Base-by-base conservation (phyloP, 2,113 vertebrate species). In the Odontophorus gujanensis region DNA sequence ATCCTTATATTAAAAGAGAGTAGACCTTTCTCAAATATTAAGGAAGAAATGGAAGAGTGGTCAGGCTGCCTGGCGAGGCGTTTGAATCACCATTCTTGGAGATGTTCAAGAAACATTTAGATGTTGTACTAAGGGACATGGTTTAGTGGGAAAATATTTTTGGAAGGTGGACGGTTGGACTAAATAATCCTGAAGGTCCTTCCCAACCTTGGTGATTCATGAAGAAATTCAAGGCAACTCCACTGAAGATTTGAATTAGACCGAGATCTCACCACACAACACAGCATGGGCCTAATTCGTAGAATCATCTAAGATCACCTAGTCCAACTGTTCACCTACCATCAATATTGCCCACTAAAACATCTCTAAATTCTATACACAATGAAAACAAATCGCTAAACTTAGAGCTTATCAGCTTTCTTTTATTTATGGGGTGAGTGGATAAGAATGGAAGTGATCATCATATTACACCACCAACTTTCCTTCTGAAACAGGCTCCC, bases 361-460 rank as follows among this genome's bases (percentile, higher is more conserved):
- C 24, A 26, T 51, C 50, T 51, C 50, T 26, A n/a, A 17, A 61
- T 57, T 67, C 61, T 43, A 43, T 26, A 7, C 1, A 7, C 8
- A 4, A 40, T 30, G 32, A 68, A 74, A 92, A n/a, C 30, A 43
- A 58, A 30, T 26, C 24, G 24, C 38, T 65, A 59, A 34, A 26
- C 9, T 14, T 11, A 17, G 50, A 21, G 55, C 9, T 42, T 73
- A 21, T 2, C 6, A 2, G 16, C 19, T 66, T 57, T 38, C 6
- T 73, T 62, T 78, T 34, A 48, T 58, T 66, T n/a, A 63, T 3
- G 11, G 34, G 26, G 28, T 7, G 24, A 26, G 42, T 42, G 32
- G 21, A 17, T 2, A 28, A 76, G 4, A 7, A 8, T 13, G 34
- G 36, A 21, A 63, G 48, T 0, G 0, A 28, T n/a, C 36, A 4